A percentile compares a stretch with the other conserved stretches of the same genome.
Conservation (phyloP, 2,888 invertebrate genomes). For the Deroplatys truncata region DNA sequence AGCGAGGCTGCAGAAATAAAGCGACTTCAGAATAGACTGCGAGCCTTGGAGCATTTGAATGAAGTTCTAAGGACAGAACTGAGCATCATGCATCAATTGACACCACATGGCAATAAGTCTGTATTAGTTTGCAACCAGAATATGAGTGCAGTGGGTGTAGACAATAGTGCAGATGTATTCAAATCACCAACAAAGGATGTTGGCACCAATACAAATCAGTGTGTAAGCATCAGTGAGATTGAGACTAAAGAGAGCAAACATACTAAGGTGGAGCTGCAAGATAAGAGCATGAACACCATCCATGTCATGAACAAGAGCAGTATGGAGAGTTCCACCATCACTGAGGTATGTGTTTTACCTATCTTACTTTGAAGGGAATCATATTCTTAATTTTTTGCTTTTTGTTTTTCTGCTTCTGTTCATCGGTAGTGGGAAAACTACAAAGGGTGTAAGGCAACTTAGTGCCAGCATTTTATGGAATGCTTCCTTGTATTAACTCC, state of each 20-base stretch:
- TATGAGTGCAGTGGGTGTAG: neutral
- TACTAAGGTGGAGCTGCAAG: neutral
- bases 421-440: too few relatives aligned
- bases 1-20: conserved; percentile 27
- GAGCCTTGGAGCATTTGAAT: conserved; percentile 47
- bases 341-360: neutral
- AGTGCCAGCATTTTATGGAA: too few relatives aligned
- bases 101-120: neutral
- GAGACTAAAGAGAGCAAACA: neutral
- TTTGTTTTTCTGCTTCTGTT: too few relatives aligned
- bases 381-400: too few relatives aligned
- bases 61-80: conserved; percentile 44
- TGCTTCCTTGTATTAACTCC: too few relatives aligned
- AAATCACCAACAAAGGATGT: neutral
- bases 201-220: neutral
- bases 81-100: conserved; percentile 31
- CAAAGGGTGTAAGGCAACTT: too few relatives aligned
- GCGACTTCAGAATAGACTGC: conserved; percentile 34
- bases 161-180: neutral
- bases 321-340: conserved; percentile 3
- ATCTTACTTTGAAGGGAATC: too few relatives aligned
- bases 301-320: neutral
- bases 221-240: neutral
- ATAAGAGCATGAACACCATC: neutral
- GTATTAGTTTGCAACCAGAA: neutral